Conservation (phyloP, 2,888 invertebrate genomes). For the Sisyra nigra region DNA sequence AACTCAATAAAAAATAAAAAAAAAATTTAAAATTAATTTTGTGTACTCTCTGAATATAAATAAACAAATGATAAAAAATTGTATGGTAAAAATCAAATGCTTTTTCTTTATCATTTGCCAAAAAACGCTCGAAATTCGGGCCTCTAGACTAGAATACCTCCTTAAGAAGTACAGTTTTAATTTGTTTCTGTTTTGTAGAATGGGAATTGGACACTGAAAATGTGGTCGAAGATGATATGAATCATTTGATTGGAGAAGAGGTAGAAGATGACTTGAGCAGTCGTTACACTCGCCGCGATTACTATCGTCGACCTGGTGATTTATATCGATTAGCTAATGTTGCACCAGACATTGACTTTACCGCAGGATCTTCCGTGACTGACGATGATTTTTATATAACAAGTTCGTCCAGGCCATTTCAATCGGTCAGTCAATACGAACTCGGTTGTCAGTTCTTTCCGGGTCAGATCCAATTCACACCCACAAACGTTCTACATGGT, state of each 20-base stretch:
- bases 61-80: too few relatives aligned
- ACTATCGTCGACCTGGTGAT: slow-evolving; percentile 13
- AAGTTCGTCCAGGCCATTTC: slow-evolving; percentile 56
- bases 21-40: too few relatives aligned
- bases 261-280: slow-evolving; percentile 8
- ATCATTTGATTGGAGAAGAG: slow-evolving; percentile 15
- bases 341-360: slow-evolving; percentile 16
- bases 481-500: background rate
- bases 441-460: slow-evolving; percentile 56
- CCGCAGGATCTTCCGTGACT: slow-evolving; percentile 27
- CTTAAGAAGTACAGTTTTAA: slow-evolving; percentile 5
- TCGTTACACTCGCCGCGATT: slow-evolving; percentile 7
- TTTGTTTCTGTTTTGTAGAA: slow-evolving; percentile 17
- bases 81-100: too few relatives aligned
- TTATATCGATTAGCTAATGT: slow-evolving; percentile 17
- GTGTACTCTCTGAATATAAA: too few relatives aligned
- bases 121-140: too few relatives aligned
- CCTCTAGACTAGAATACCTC: too few relatives aligned
- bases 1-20: too few relatives aligned
- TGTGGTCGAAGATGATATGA: slow-evolving; percentile 15
- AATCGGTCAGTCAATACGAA: slow-evolving; percentile 33
- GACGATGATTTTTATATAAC: slow-evolving; percentile 60
- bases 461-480: slow-evolving; percentile 29
- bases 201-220: slow-evolving; percentile 27
- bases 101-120: too few relatives aligned